Base-by-base conservation (phyloP, 1,140 invertebrate species). In the Lepidurus apus region DNA sequence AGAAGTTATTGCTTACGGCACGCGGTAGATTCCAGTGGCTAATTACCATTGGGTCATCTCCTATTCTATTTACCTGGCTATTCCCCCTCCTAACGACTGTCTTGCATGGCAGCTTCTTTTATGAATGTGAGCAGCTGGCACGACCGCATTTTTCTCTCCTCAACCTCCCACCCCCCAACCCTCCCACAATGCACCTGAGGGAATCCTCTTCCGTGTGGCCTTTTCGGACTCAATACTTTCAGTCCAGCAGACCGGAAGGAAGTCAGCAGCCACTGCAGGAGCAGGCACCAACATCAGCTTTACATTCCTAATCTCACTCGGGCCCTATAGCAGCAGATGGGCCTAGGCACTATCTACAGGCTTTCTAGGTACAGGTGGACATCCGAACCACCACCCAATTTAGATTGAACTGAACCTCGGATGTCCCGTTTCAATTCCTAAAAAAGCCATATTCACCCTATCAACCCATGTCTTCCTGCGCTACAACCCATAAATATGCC, bases 81-180 rank as follows among this genome's bases (percentile, higher is more conserved):
- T 65, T 21, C 8, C 53, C 53, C 53, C 47, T n/a, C 47, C 53
- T 65, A 65, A 65, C 53, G 53, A 65, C 53, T 17, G 53, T 65
- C 53, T 65, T 65, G 53, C 53, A 65, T 65, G 53, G 53, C 53
- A 65, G 53, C 53, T 65, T 65, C 13, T 65, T 65, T 21, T 65
- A 21, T 17, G 53, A 65, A 65, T 6, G 53, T 65, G 53, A 65
- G 53, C 53, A 65, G 53, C 53, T 65, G 53, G 53, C 53, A 65
- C 53, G 21, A 65, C 53, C 13, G 53, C 8, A 65, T 65, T 65
- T 65, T 47, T 65, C 9, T 65, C 53, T 65, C 53, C 53, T 34
- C 34, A 34, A 34, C 2, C 34, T 34, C 2, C 34, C 34, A 34
- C 34, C 34, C 26, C 34, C 34, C 34, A 34, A 34, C 34, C 34